Base-by-base conservation (phyloP, 2,888 invertebrate species). In the Argynnis bischoffii region DNA sequence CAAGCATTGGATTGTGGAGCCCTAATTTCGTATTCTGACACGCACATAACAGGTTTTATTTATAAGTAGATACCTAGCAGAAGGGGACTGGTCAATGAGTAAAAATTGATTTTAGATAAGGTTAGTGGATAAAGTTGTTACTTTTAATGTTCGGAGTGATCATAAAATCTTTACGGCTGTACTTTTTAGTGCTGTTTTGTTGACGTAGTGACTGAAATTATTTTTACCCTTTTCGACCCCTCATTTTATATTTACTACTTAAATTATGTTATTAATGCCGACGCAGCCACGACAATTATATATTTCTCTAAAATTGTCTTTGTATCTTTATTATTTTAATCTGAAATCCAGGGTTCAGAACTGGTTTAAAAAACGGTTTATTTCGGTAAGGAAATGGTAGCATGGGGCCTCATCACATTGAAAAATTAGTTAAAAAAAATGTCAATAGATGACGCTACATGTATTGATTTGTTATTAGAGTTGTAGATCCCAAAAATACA, bases 51-150 rank as follows among this genome's bases (percentile, higher is more conserved):
- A 60, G 65, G 63, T 68, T 68, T 68, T 55, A 51, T 67, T 67
- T 67, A 67, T 70, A 70, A 64, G 64, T 63, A 57, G 51, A 68
- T 55, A 59, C 50, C 57, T 59, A 59, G 59, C 59, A 59, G 64
- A 60, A 63, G 67, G 63, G 41, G 64, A 68, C 67, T 61, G 55
- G 69, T 67, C 65, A 68, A 72, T 66, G 59, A 59, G 69, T 67
- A 66, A 67, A 69, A 66, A 69, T 72, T 72, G 70, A 72, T 72
- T 70, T 64, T 51, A 70, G 68, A 72, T 72, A 70, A 72, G 68
- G 66, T 67, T 70, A 66, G 67, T 69, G 67, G 59, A 59, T 67
- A 70, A 70, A 68, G 70, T 63, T 68, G 70, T 66, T 69, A 66
- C 66, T 57, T 63, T 69, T 66, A 69, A 66, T 63, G 59, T 63